Evolutionary conservation across 2,888 invertebrate genomes (phyloP).

Genomic region (Pristionchus fissidentatus): DNA sequence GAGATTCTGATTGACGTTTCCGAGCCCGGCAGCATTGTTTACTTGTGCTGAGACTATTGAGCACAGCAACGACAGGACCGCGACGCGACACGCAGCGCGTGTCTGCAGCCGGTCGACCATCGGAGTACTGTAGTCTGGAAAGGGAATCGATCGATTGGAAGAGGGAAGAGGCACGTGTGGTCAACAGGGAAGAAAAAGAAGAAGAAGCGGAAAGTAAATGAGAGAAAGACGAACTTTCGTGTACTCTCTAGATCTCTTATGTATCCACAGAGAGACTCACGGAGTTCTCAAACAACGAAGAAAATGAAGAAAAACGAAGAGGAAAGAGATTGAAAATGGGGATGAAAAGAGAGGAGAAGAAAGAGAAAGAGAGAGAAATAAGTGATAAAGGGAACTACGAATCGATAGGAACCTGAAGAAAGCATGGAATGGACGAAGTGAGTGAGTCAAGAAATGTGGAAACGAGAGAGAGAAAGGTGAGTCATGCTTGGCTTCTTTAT

Average conservation of each 20-base stretch:
- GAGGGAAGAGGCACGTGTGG: neutral
- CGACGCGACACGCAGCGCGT: slow-evolving; percentile 33
- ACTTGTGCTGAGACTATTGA: neutral
- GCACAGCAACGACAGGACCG: slow-evolving; percentile 35
- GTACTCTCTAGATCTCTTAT: slow-evolving; percentile 14
- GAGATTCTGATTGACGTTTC: slow-evolving; percentile 46
- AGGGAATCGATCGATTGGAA: slow-evolving; percentile 12
- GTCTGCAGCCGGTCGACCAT: slow-evolving; percentile 30
- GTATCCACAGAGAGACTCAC: neutral
- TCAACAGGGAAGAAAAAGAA: slow-evolving; percentile 21
- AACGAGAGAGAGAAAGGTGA: neutral
- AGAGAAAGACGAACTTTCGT: neutral
- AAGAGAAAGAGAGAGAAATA: slow-evolving; percentile 18
- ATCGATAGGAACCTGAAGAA: slow-evolving; percentile 7
- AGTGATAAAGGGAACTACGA: slow-evolving; percentile 1
- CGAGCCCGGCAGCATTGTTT: slow-evolving; percentile 34
- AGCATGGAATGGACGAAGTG: neutral
- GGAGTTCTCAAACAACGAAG: slow-evolving; percentile 2
- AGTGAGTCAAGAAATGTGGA: neutral
- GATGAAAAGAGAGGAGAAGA: neutral
- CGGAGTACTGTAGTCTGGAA: slow-evolving; percentile 3
- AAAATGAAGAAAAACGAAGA: slow-evolving; percentile 7
- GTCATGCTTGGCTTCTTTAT: slow-evolving; percentile 10
- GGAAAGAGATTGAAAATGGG: neutral
- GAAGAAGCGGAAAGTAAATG: slow-evolving; percentile 13